phyloP scores from a whole-genome alignment of 2,888 invertebrate species.

The Epinotia demarniana region DNA sequence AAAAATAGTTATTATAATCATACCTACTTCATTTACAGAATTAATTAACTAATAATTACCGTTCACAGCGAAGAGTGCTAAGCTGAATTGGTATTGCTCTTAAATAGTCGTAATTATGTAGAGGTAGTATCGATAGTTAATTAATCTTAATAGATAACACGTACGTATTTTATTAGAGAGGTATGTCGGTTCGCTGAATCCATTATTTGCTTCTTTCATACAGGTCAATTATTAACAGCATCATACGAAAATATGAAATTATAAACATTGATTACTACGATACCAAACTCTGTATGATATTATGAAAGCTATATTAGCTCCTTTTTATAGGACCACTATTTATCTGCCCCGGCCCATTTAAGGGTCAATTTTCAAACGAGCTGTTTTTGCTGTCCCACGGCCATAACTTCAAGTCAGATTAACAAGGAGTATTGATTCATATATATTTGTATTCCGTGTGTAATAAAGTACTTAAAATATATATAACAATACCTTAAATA shows the following conservation, averaged over 20 bases:
- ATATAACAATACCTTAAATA: too few relatives aligned
- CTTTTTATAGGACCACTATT: neutral
- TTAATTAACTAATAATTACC: neutral
- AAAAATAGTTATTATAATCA: neutral
- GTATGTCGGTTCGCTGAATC: constrained; percentile 19
- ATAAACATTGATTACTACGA: neutral
- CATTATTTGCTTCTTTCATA: neutral
- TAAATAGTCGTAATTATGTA: neutral
- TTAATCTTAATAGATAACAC: neutral
- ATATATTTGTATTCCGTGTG: too few relatives aligned
- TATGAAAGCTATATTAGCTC: neutral
- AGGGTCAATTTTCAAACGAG: too few relatives aligned
- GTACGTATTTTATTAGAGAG: constrained; percentile 6
- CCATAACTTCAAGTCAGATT: too few relatives aligned
- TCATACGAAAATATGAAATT: too few relatives aligned
- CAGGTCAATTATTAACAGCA: neutral
- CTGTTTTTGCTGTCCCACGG: too few relatives aligned
- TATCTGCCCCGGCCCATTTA: neutral
- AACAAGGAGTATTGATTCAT: too few relatives aligned
- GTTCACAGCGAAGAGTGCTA: neutral
- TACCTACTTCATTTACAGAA: neutral
- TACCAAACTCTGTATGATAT: neutral
- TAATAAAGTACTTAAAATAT: too few relatives aligned
- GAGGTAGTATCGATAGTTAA: constrained; percentile 9
- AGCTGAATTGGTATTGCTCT: neutral